phyloP scores from a whole-genome alignment of 2,797 vertebrate species.

The Cryptoprocta ferox region DNA sequence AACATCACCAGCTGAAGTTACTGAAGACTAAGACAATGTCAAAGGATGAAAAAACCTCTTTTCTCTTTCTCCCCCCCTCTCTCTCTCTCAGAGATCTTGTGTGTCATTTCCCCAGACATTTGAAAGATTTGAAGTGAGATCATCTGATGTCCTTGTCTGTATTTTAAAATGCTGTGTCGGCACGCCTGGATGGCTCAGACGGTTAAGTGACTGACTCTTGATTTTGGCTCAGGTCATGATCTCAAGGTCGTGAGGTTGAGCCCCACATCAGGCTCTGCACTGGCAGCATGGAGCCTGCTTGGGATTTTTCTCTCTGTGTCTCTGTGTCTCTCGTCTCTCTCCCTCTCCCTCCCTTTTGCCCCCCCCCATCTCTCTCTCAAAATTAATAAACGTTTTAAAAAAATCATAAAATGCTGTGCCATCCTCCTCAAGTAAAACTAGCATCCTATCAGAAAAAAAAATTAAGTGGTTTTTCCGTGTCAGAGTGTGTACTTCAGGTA shows the following conservation, averaged over 20 bases:
- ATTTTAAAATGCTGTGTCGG: slow-evolving; percentile 62
- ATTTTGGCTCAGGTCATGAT: too few relatives aligned
- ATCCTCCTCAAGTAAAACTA: slow-evolving; percentile 58
- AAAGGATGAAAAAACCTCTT: background rate
- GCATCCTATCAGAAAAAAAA: background rate
- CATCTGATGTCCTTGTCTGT: slow-evolving; percentile 67
- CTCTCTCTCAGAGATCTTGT: background rate
- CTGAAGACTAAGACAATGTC: background rate
- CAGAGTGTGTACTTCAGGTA: background rate
- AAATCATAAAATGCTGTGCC: slow-evolving; percentile 49
- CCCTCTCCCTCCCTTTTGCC: too few relatives aligned
- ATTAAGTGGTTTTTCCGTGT: background rate
- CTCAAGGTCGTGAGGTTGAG: too few relatives aligned
- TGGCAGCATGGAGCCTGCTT: too few relatives aligned
- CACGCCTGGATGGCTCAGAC: too few relatives aligned
- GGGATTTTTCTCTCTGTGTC: too few relatives aligned
- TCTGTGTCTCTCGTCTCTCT: too few relatives aligned
- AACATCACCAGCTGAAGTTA: slow-evolving; percentile 69
- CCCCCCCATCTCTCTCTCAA: too few relatives aligned
- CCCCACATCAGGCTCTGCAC: too few relatives aligned
- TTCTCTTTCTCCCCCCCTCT: background rate
- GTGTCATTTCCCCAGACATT: background rate
- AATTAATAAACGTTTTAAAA: too few relatives aligned
- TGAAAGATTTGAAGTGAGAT: slow-evolving; percentile 59
- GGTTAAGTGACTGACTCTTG: too few relatives aligned